These are phyloP conservation scores for Blomia tropicalis DNA, from an alignment of 2,888 invertebrate species.

Conservation along the genomic window DNA sequence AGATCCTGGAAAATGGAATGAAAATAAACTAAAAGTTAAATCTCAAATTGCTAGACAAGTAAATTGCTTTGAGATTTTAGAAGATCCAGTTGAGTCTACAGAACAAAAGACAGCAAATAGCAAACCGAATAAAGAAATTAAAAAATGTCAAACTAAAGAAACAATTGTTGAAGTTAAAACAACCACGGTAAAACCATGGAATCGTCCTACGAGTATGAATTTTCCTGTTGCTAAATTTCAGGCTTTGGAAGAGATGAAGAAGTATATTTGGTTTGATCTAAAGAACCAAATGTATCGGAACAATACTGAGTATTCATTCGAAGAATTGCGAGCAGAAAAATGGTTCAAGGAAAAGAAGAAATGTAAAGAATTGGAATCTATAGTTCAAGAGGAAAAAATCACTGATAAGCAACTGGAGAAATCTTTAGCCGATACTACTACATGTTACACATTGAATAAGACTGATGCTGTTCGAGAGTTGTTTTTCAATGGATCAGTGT, in stretches of 20 bases:
- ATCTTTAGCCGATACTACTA: neutral
- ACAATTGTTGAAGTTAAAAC: conserved; percentile 36
- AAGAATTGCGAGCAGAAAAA: conserved; percentile 41
- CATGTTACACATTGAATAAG: neutral
- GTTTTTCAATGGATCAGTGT: neutral
- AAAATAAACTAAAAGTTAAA: conserved; percentile 33
- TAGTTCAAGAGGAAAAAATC: neutral
- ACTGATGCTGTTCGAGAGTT: neutral
- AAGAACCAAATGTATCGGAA: conserved; percentile 46
- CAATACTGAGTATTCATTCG: conserved; percentile 55
- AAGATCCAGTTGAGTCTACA: neutral
- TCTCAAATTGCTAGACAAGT: conserved; percentile 23
- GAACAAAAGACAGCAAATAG: neutral
- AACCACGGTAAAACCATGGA: neutral
- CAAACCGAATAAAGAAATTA: conserved; percentile 25
- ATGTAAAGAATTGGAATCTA: neutral
- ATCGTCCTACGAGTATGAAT: neutral
- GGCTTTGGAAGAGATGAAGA: conserved; percentile 45
- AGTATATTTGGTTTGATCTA: conserved; percentile 48
- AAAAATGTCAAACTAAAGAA: conserved; percentile 28
- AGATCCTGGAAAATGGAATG: conserved; percentile 54
- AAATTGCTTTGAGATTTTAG: conserved; percentile 31
- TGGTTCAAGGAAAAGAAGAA: neutral
- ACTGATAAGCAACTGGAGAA: neutral
- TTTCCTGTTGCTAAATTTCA: conserved; percentile 46